Evolutionary conservation across 1,140 invertebrate genomes (phyloP), one percentile per base, ranked within the genome.

Genomic region (Ips nitidus): DNA sequence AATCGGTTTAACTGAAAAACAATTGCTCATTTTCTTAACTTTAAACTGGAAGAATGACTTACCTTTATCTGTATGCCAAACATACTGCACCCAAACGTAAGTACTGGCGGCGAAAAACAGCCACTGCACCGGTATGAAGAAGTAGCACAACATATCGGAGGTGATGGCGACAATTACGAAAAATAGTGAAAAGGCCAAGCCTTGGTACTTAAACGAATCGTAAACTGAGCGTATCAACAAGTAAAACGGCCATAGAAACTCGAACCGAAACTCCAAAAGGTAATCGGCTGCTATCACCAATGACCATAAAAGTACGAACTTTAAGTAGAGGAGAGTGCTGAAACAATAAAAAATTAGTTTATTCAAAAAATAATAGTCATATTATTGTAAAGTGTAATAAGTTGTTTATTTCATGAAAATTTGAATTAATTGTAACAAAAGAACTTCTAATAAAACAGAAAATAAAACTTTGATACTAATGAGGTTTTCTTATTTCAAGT

Each of bases 211-310:
- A 82, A 97, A 98, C 71, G 95, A 97, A 84, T 99, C 97, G 85
- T 98, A 95, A 71, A 98, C 92, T 82, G 94, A 98, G 83, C 96
- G 89, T 66, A 98, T 84, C 74, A 99, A 87, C 73, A 99, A 88
- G 94, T 96, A 99, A 83, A 99, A 97, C 55, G 97, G 97, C 95
- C 96, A 99, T 74, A 99, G 87, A 85, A 98, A 98, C 87, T 99
- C 98, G 86, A 99, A 98, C 76, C 97, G 93, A 85, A 99, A 98
- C 84, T 98, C 97, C 81, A 98, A 85, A 83, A 99, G 91, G 83
- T 98, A 98, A 83, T 99, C 97, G 75, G 95, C 94, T 82, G 96
- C 86, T 80, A 99, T 91, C 68, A 99, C 94, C 81, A 95, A 87
- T 72, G 91, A 89, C 97, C 97, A 99, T 82, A 98, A 88, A 82